phyloP scores from a whole-genome alignment of 2,888 invertebrate genomes.

The Latrodectus elegans region DNA sequence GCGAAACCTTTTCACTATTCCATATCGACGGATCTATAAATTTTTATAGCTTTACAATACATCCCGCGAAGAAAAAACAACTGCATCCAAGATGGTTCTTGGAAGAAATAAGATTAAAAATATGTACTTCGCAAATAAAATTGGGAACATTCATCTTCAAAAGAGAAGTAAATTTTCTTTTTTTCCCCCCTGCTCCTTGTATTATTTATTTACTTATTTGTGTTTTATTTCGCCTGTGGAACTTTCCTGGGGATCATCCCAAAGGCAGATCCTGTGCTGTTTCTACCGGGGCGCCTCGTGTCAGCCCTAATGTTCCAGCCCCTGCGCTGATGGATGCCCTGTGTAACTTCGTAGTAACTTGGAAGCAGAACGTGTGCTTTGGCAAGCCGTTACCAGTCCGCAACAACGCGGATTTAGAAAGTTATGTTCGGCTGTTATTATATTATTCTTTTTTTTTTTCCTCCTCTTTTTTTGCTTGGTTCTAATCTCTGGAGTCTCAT shows the following conservation, averaged over 20 bases:
- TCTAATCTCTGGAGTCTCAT: conserved; percentile 37
- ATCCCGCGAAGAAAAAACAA: background rate
- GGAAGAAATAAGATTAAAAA: conserved; percentile 8
- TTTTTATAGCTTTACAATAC: conserved; percentile 50
- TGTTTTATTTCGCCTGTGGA: conserved; percentile 40
- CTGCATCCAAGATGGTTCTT: background rate
- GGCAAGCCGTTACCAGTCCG: background rate
- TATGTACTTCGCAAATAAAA: conserved; percentile 32
- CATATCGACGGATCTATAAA: conserved; percentile 22
- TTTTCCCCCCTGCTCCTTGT: background rate
- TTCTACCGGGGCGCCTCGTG: conserved; percentile 15
- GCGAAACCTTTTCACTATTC: conserved; percentile 34
- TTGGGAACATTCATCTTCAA: conserved; percentile 47
- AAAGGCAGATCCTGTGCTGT: conserved; percentile 42
- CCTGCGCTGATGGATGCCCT: conserved; percentile 44
- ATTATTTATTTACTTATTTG: conserved; percentile 52
- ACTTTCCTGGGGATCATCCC: conserved; percentile 29
- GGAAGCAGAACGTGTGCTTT: background rate
- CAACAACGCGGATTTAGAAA: conserved; percentile 15
- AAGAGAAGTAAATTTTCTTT: conserved; percentile 43
- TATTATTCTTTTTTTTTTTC: conserved; percentile 18
- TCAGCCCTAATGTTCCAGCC: conserved; percentile 46
- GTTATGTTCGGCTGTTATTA: background rate
- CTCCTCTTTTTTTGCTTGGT: conserved; percentile 20
- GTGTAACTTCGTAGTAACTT: background rate